Evolutionary conservation across 2,113 vertebrate species (phyloP).

Genomic region (Alosa alosa): DNA sequence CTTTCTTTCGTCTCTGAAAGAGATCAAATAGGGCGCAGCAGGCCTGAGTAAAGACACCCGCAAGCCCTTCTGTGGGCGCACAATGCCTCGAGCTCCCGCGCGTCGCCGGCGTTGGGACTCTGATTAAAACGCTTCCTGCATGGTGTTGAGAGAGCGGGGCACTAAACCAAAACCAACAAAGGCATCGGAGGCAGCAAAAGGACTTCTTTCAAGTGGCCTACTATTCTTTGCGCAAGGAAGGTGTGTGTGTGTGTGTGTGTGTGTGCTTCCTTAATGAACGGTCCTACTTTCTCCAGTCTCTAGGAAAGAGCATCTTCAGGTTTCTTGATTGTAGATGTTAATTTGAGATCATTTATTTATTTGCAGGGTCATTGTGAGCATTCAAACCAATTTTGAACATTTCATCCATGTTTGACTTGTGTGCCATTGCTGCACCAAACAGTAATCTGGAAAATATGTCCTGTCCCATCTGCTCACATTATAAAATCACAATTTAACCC

Average conservation of each 20-base stretch:
- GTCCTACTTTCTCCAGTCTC: background rate
- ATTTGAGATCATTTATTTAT: no score
- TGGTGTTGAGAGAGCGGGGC: constrained; percentile 70
- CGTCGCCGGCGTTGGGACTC: constrained; percentile 71
- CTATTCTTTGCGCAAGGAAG: background rate
- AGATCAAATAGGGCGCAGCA: constrained; percentile 80
- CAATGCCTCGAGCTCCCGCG: constrained; percentile 63
- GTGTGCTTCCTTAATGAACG: background rate
- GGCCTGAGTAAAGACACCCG: constrained; percentile 82
- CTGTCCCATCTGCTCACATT: no score
- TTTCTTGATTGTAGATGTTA: no score
- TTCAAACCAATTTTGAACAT: no score
- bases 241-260: constrained; percentile 20
- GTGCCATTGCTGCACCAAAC: no score
- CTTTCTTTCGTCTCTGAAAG: constrained; percentile 78
- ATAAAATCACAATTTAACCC: no score
- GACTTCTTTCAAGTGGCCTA: constrained; percentile 54
- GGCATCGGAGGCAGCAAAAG: constrained; percentile 66
- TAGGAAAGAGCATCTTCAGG: background rate
- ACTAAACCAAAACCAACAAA: constrained; percentile 75
- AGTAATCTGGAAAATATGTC: no score
- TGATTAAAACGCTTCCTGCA: constrained; percentile 77
- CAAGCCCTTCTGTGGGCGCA: constrained; percentile 71
- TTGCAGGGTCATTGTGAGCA: no score
- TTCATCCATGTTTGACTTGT: no score